Conservation (phyloP, 2,797 vertebrate species). For the Eulemur mongoz region DNA sequence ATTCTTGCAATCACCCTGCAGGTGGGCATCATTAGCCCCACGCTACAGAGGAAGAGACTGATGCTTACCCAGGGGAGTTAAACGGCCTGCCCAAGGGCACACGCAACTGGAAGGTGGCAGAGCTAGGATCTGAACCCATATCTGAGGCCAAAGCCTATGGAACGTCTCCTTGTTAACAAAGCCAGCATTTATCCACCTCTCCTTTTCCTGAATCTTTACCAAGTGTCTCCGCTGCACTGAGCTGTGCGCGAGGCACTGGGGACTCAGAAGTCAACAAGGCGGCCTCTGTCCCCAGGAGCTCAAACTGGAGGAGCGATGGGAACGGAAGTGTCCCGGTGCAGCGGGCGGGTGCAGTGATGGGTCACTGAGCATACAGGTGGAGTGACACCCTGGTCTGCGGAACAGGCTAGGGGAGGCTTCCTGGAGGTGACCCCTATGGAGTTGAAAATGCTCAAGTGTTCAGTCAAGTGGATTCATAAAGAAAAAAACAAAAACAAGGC, state of each 20-base stretch:
- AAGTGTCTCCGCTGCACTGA: not conserved
- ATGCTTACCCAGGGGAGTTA: not conserved
- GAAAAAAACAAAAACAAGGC: not conserved
- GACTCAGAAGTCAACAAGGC: not conserved
- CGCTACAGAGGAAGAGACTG: not conserved
- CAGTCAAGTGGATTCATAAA: not conserved
- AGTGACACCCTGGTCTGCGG: not conserved
- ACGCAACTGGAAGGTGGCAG: not conserved
- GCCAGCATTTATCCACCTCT: not conserved
- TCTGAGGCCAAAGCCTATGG: not conserved
- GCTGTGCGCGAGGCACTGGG: not conserved
- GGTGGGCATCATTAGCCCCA: not conserved
- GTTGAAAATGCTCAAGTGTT: not conserved
- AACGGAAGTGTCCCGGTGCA: not conserved
- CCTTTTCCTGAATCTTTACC: not conserved
- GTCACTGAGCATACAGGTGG: not conserved
- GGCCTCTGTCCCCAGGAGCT: not conserved
- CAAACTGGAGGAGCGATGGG: accelerated
- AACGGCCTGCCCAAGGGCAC: not conserved
- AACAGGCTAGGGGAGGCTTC: not conserved
- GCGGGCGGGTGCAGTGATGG: accelerated
- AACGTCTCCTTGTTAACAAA: not conserved
- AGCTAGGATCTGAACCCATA: not conserved
- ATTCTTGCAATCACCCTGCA: not conserved
- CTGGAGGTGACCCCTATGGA: not conserved